Base-by-base conservation (phyloP, 2,888 invertebrate genomes). In the Chymomyza caudatula region DNA sequence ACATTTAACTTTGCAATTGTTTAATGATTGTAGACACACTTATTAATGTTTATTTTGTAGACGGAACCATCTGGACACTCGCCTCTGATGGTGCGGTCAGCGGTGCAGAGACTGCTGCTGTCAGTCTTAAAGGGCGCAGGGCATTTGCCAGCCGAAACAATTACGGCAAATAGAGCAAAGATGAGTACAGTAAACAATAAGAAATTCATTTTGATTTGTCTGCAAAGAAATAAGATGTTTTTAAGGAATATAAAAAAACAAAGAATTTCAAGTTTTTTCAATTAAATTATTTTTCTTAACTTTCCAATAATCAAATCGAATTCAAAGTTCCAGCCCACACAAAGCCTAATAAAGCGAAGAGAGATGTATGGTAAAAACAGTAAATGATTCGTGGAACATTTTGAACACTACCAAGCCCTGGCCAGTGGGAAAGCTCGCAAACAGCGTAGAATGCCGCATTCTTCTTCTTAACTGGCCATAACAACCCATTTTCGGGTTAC, bases 81-180 rank as follows among this genome's bases (percentile, higher is more conserved):
- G 11, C 90, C 90, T 25, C 68, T 85, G 61, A 90, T 78, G 53
- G 87, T 78, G n/a, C 90, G 88, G 1, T 83, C 63, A 0, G 75
- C 29, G 0, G 77, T 67, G 62, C 90, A 90, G 2, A 72, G 60
- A 15, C 60, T 22, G 2, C 57, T 66, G 0, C 67, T 65, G 1
- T 76, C 70, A 8, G 63, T 65, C 25, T 70, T 71, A 59, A 85
- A 89, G 2, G 76, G 74, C 3, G 65, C 22, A 0, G 87, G 86
- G 60, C 89, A 89, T 0, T 61, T 64, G 22, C 65, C 49, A 4
- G 79, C 88, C 47, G 85, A 74, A 20, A 71, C 85, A 22, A 73
- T 75, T n/a, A 77, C 66, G 4, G 82, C 85, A 11, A 87, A 56
- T 37, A 89, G 63, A 44, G 86, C 86, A 49, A 89, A 82, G 43